A percentile compares a stretch with the other conserved stretches of the same genome.
phyloP scores from a whole-genome alignment of 2,113 vertebrate genomes.

The Thoracochromis brauschi region DNA sequence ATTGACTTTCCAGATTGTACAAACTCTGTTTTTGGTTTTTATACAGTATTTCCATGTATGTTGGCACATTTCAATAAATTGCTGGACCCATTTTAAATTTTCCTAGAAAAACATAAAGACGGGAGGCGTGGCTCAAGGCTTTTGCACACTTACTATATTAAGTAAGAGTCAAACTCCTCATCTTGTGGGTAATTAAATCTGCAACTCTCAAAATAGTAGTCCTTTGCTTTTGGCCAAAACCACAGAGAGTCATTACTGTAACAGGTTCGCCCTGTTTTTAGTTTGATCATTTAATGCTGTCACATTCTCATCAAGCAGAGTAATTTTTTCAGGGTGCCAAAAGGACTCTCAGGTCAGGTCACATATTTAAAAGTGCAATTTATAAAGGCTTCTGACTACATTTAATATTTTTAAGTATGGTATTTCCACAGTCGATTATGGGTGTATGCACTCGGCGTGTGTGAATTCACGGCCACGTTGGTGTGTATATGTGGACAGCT shows the following conservation, averaged over 20 bases:
- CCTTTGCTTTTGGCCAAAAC: background rate
- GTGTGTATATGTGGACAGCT: constrained; percentile 10
- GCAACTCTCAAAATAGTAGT: background rate
- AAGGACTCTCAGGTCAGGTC: constrained; percentile 37
- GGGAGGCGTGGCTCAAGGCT: background rate
- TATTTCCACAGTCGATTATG: constrained; percentile 37
- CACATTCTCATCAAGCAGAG: constrained; percentile 54
- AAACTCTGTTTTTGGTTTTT: background rate
- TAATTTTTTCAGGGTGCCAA: constrained; percentile 27
- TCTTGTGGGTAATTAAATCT: background rate
- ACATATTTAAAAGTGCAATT: constrained; percentile 45
- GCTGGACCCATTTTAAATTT: background rate
- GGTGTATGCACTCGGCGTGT: background rate
- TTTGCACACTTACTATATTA: background rate
- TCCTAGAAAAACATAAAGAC: background rate
- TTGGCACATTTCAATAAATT: background rate
- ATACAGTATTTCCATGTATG: background rate
- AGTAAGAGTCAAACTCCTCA: background rate
- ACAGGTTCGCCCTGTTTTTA: background rate
- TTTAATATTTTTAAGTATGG: constrained; percentile 59
- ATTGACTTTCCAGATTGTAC: background rate
- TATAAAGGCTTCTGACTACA: constrained; percentile 26
- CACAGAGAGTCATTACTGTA: constrained; percentile 13
- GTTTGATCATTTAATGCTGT: constrained; percentile 22
- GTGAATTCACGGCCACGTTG: background rate